Evolutionary conservation across 2,113 vertebrate genomes (phyloP), one percentile per base, ranked within the genome.

Genomic region (Ceyx margarethae): DNA sequence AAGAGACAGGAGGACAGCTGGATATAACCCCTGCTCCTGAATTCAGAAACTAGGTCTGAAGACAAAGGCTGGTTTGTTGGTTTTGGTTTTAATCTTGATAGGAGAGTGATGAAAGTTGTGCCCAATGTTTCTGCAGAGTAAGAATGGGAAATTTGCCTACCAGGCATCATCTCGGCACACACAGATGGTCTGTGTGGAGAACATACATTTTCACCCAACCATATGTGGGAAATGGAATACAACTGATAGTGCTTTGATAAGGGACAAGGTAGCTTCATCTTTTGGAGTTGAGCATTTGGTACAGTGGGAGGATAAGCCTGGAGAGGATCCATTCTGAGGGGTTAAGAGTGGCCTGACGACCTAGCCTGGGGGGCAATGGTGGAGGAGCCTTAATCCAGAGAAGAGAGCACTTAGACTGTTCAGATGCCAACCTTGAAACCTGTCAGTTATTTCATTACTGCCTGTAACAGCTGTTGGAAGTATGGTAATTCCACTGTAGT

Each of bases 191-290:
- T 74, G 3, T 1, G 0, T 35, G n/a, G 28, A 56, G 28, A 67
- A 16, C 0, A 0, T 9, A 0, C 33, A 31, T 33, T 87, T 77
- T n/a, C 37, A 37, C 22, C 15, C 1, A 1, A 22, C 51, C 48
- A 64, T 62, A 37, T 11, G 25, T 56, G 69, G 43, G 62, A 78
- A 84, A 64, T 31, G 9, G n/a, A 62, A 35, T 43, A 15, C 53
- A 91, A 82, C 60, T 13, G 46, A n/a, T 54, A 21, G 18, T 45
- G 66, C 51, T 71, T 74, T 84, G 77, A 31, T 89, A 77, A 81
- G 37, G 45, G 58, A 26, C n/a, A 56, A 80, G 64, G 28, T 48
- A 20, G 23, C 20, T 6, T 53, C 28, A 25, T n/a, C 37, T 81
- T 40, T 68, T 79, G 26, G 21, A 65, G 9, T 1, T 67, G 51